These are phyloP conservation scores for Tetrax tetrax DNA, from an alignment of 2,113 vertebrate genomes.

Conservation along the genomic window DNA sequence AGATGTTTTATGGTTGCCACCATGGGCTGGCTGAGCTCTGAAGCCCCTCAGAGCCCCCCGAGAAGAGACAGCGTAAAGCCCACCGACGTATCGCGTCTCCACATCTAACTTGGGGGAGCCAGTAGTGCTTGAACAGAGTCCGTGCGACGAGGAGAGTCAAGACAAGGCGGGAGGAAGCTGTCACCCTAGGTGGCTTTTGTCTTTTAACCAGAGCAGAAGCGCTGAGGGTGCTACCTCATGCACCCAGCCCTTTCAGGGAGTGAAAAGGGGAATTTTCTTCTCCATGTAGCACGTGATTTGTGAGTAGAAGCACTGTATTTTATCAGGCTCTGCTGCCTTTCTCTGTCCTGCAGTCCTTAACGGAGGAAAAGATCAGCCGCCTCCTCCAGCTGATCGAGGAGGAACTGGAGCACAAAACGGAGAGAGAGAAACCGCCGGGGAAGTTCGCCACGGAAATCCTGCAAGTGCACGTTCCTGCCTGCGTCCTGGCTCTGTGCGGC, in stretches of 20 bases:
- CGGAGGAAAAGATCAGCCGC: slow-evolving; percentile 84
- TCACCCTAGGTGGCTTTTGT: background rate
- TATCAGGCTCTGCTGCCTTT: background rate
- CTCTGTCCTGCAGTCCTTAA: slow-evolving; percentile 76
- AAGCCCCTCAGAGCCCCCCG: background rate
- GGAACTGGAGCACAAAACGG: slow-evolving; percentile 75
- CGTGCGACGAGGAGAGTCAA: fast-evolving
- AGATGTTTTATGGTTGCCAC: background rate
- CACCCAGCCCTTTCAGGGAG: background rate
- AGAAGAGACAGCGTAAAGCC: background rate
- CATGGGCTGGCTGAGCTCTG: background rate
- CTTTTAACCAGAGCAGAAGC: background rate
- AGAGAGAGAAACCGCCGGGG: slow-evolving; percentile 34
- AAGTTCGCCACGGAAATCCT: slow-evolving; percentile 74
- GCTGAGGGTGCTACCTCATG: background rate
- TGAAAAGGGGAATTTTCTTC: background rate
- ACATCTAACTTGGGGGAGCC: background rate
- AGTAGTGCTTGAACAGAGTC: background rate
- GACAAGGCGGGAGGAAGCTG: background rate
- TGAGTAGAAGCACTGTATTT: background rate
- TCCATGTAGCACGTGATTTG: fast-evolving
- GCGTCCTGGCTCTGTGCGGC: slow-evolving; percentile 89
- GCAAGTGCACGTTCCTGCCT: slow-evolving; percentile 87
- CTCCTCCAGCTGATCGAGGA: slow-evolving; percentile 87
- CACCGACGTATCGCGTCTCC: fast-evolving